phyloP scores from a whole-genome alignment of 2,113 vertebrate species.

The Chaetorhynchus papuensis region DNA sequence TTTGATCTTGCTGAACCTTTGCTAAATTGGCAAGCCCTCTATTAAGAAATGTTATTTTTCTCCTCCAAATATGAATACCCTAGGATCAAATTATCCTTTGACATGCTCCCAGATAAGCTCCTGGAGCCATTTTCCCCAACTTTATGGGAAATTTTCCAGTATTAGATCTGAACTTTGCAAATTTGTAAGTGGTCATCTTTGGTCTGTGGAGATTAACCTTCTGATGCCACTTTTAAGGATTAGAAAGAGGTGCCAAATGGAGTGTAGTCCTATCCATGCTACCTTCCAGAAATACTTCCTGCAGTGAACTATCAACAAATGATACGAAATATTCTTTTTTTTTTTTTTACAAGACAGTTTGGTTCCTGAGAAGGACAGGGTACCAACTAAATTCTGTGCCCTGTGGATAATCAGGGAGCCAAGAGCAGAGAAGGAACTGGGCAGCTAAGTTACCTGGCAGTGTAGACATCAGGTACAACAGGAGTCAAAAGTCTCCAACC shows the following conservation, averaged over 20 bases:
- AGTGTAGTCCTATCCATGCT: neutral
- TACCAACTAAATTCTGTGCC: neutral
- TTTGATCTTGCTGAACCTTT: constrained; percentile 39
- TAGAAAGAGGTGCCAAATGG: neutral
- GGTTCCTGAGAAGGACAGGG: neutral
- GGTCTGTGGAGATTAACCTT: neutral
- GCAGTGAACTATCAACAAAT: neutral
- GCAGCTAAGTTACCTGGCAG: neutral
- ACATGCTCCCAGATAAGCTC: neutral
- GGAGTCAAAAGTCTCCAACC: neutral
- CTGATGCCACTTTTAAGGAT: neutral
- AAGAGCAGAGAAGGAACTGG: neutral
- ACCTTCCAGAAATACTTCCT: neutral
- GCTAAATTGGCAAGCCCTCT: neutral
- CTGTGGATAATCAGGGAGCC: neutral
- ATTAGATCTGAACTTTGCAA: neutral
- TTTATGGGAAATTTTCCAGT: neutral
- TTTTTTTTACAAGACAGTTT: neutral
- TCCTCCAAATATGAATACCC: neutral
- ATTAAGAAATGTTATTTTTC: constrained; percentile 22
- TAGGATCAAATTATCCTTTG: neutral
- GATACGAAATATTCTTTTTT: neutral
- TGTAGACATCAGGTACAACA: neutral
- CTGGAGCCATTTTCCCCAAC: neutral
- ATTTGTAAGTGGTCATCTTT: neutral